phyloP scores from a whole-genome alignment of 1,140 invertebrate species.

The Sweltsa coloradensis region DNA sequence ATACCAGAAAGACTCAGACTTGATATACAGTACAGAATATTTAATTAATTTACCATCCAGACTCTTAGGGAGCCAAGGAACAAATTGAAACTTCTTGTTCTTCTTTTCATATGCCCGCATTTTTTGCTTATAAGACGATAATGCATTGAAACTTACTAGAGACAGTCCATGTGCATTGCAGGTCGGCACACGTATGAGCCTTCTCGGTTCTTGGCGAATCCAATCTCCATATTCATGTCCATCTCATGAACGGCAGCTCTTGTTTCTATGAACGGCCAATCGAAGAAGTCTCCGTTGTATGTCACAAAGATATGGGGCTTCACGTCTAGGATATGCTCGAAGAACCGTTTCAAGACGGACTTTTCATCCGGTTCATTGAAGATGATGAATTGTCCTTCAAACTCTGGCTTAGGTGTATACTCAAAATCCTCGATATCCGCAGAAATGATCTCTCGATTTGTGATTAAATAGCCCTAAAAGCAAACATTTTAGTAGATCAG shows the following conservation, averaged over 20 bases:
- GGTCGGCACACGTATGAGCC: slow-evolving; percentile 79
- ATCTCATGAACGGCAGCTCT: slow-evolving; percentile 77
- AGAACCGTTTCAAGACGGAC: slow-evolving; percentile 73
- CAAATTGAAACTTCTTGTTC: too few relatives aligned
- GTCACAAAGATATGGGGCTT: slow-evolving; percentile 96
- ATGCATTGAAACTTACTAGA: slow-evolving; percentile 45
- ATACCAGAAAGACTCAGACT: too few relatives aligned
- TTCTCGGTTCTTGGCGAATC: slow-evolving; percentile 70
- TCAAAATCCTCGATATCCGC: slow-evolving; percentile 95
- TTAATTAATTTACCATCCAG: too few relatives aligned
- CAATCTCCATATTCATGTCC: slow-evolving; percentile 89
- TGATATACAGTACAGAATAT: too few relatives aligned
- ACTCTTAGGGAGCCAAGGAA: too few relatives aligned
- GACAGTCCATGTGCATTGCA: slow-evolving; percentile 94
- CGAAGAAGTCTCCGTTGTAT: slow-evolving; percentile 98
- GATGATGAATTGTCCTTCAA: slow-evolving; percentile 79
- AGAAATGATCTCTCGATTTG: slow-evolving; percentile 92
- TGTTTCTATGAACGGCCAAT: slow-evolving; percentile 97
- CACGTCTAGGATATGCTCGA: slow-evolving; percentile 91
- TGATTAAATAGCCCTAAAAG: slow-evolving; percentile 72
- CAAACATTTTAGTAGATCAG: too few relatives aligned
- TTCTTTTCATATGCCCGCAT: too few relatives aligned
- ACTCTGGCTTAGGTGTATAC: slow-evolving; percentile 96
- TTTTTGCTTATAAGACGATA: too few relatives aligned
- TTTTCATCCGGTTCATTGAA: slow-evolving; percentile 79